These are phyloP conservation scores for Drosophila merina DNA, from an alignment of 2,888 invertebrate species.

Conservation along the genomic window DNA sequence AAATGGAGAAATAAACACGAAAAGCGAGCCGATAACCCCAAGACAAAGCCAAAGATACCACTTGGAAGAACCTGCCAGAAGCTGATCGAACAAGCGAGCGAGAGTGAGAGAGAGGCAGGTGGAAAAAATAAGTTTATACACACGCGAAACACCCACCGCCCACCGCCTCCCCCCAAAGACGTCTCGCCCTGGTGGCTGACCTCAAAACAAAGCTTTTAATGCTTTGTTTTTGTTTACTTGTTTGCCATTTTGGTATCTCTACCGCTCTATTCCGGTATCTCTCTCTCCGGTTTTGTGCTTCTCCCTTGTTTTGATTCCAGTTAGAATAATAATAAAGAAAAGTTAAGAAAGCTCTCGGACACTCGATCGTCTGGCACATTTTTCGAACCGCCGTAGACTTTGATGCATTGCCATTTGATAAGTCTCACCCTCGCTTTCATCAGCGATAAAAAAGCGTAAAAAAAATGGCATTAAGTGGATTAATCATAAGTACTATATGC, in stretches of 20 bases:
- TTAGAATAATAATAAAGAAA: constrained; percentile 9
- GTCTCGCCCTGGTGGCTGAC: constrained; percentile 46
- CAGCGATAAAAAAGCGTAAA: constrained; percentile 6
- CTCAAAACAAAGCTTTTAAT: constrained; percentile 57
- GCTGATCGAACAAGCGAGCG: constrained; percentile 13
- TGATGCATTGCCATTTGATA: constrained; percentile 60
- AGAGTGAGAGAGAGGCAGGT: neutral
- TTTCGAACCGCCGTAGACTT: constrained; percentile 25
- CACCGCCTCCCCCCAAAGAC: constrained; percentile 12
- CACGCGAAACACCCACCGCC: constrained; percentile 28
- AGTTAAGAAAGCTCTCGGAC: constrained; percentile 21
- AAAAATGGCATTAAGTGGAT: constrained; percentile 17
- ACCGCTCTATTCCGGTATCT: constrained; percentile 13
- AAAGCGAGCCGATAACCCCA: constrained; percentile 34
- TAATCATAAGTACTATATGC: constrained; percentile 29
- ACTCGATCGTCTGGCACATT: constrained; percentile 44
- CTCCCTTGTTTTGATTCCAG: constrained; percentile 31
- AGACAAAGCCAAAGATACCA: constrained; percentile 13
- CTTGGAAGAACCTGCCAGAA: constrained; percentile 40
- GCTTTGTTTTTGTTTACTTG: constrained; percentile 46
- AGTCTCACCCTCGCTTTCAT: constrained; percentile 46
- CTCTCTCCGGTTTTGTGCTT: constrained; percentile 10
- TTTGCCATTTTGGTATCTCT: constrained; percentile 30
- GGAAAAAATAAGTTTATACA: constrained; percentile 24
- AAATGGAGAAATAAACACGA: constrained; percentile 9